Evolutionary conservation across 2,797 vertebrate genomes (phyloP).

Genomic region (Artibeus lituratus): DNA sequence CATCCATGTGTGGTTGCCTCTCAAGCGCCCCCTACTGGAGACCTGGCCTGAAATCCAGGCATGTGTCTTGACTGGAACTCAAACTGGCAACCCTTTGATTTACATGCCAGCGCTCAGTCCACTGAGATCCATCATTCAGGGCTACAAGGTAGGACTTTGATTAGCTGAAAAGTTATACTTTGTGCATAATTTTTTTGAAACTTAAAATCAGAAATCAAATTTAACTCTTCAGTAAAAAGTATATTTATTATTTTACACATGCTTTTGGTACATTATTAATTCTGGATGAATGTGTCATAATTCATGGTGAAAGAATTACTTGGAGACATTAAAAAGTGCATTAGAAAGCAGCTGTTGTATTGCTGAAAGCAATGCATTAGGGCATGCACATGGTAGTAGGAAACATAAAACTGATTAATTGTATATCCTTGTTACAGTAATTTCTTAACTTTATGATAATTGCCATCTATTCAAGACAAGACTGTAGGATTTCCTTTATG

Average conservation of each 20-base stretch:
- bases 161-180: not conserved
- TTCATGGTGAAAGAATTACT: slow-evolving; percentile 71
- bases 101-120: too few relatives aligned
- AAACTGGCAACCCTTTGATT: too few relatives aligned
- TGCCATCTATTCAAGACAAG: slow-evolving; percentile 58
- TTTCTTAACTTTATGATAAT: slow-evolving; percentile 68
- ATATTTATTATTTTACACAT: slow-evolving; percentile 47
- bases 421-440: slow-evolving; percentile 59
- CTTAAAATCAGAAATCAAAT: slow-evolving; percentile 23
- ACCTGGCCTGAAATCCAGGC: too few relatives aligned
- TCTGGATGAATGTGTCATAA: slow-evolving; percentile 51
- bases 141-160: not conserved
- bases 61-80: too few relatives aligned
- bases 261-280: slow-evolving; percentile 61
- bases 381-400: slow-evolving; percentile 35
- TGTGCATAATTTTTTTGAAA: not conserved
- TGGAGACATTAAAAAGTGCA: slow-evolving; percentile 65
- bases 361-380: slow-evolving; percentile 61
- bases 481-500: slow-evolving; percentile 56
- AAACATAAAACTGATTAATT: slow-evolving; percentile 64
- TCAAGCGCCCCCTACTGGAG: too few relatives aligned
- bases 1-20: too few relatives aligned
- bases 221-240: slow-evolving; percentile 35
- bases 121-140: too few relatives aligned
- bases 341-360: slow-evolving; percentile 70